Evolutionary conservation across 2,113 vertebrate species (phyloP).

Genomic region (Oenanthe oenanthe): DNA sequence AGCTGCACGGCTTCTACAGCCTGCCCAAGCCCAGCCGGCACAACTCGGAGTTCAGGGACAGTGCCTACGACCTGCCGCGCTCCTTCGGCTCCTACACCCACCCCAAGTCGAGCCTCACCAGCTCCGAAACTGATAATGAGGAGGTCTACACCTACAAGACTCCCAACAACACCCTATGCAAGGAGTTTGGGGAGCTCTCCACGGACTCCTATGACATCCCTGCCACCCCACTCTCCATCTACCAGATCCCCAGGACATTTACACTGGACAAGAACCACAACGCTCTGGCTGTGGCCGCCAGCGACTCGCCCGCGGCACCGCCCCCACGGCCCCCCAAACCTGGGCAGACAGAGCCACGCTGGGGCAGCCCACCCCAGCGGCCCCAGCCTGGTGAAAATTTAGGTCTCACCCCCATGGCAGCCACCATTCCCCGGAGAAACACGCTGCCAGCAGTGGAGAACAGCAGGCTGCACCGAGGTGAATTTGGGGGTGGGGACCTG

Average conservation of each 20-base stretch:
- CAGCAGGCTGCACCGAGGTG: constrained; percentile 93
- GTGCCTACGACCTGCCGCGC: constrained; percentile 87
- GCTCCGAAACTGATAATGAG: constrained; percentile 84
- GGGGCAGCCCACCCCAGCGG: constrained; percentile 86
- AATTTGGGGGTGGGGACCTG: not conserved
- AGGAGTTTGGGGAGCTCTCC: constrained; percentile 81
- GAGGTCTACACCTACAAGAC: constrained; percentile 94
- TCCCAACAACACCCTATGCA: constrained; percentile 89
- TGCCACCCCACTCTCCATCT: constrained; percentile 85
- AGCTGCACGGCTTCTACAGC: constrained; percentile 92
- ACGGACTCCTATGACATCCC: constrained; percentile 91
- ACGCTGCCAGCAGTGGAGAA: constrained; percentile 95
- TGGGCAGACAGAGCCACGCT: constrained; percentile 83
- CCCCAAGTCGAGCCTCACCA: constrained; percentile 78
- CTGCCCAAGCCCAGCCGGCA: constrained; percentile 91
- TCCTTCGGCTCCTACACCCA: constrained; percentile 83
- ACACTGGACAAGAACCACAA: constrained; percentile 97
- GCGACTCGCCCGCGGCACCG: constrained; percentile 80
- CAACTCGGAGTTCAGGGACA: constrained; percentile 80
- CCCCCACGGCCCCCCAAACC: constrained; percentile 93
- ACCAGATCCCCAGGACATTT: constrained; percentile 93
- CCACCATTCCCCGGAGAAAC: constrained; percentile 93
- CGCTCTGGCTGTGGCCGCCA: constrained; percentile 79
- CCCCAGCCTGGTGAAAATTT: constrained; percentile 79
- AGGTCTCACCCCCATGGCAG: constrained; percentile 69